A percentile compares a stretch with the other conserved stretches of the same genome.
Evolutionary conservation across 2,888 invertebrate species (phyloP).

Genomic region (Pedicia rivosa): DNA sequence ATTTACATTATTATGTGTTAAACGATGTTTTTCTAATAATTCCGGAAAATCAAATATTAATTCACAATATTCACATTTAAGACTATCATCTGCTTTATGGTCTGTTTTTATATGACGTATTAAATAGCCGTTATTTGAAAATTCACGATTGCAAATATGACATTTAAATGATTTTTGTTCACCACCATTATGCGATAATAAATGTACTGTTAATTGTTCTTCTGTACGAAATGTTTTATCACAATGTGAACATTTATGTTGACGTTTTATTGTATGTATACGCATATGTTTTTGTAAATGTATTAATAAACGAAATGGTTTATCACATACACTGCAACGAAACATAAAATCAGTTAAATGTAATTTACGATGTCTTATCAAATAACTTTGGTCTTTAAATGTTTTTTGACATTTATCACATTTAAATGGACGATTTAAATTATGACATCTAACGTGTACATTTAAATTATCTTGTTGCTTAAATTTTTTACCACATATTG

Average conservation of each 20-base stretch:
- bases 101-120: constrained; percentile 1
- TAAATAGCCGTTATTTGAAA: neutral
- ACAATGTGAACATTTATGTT: constrained; percentile 1
- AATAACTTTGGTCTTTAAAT: constrained; percentile 2
- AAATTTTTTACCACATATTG: constrained; percentile 2
- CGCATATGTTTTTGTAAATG: constrained; percentile 3
- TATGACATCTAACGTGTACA: constrained; percentile 1
- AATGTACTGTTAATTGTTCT: neutral
- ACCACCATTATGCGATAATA: neutral
- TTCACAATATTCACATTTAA: neutral
- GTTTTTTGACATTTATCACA: constrained; percentile 4
- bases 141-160: neutral
- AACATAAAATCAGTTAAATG: neutral
- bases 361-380: neutral
- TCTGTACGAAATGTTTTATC: neutral
- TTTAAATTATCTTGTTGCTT: constrained; percentile 2
- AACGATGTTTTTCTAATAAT: too few species aligned
- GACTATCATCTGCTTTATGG: neutral
- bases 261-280: neutral
- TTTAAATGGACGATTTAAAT: constrained; percentile 1
- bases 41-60: too few species aligned
- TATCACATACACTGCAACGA: neutral
- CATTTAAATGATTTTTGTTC: neutral
- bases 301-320: neutral
- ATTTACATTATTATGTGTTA: too few species aligned